A percentile compares a stretch with the other conserved stretches of the same genome.
Conservation (phyloP, 2,797 vertebrate species). For the Gephyroberyx darwinii region DNA sequence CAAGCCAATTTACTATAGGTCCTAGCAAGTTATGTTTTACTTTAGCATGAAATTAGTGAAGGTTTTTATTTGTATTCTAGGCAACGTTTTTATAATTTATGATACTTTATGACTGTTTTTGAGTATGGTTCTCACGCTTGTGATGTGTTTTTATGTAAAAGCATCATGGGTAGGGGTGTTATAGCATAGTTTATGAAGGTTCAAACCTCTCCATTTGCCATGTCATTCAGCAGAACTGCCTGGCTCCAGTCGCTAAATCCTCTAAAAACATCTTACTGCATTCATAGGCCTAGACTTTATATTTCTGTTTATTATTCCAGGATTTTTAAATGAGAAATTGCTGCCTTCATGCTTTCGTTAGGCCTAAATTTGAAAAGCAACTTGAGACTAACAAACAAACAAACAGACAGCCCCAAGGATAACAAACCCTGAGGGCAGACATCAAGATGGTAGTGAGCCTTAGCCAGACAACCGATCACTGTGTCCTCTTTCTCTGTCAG, state of each 20-base stretch:
- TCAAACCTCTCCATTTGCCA: slow-evolving; percentile 60
- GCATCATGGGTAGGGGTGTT: slow-evolving; percentile 37
- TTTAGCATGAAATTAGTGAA: neutral
- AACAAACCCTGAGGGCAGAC: slow-evolving; percentile 69
- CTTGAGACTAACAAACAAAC: slow-evolving; percentile 78
- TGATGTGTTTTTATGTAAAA: slow-evolving; percentile 42
- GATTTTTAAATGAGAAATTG: slow-evolving; percentile 74
- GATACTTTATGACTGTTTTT: slow-evolving; percentile 12
- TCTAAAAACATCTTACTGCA: slow-evolving; percentile 72
- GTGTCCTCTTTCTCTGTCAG: slow-evolving; percentile 47
- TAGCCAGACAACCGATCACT: slow-evolving; percentile 49
- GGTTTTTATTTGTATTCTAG: neutral
- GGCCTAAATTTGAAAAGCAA: slow-evolving; percentile 60
- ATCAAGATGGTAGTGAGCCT: slow-evolving; percentile 48
- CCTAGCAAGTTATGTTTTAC: neutral
- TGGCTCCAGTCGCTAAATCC: slow-evolving; percentile 75
- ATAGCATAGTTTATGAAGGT: slow-evolving; percentile 47
- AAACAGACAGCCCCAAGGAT: slow-evolving; percentile 71
- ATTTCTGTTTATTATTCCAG: slow-evolving; percentile 77
- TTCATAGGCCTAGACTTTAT: slow-evolving; percentile 61
- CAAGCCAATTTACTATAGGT: neutral
- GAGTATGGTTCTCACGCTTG: slow-evolving; percentile 63
- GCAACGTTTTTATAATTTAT: slow-evolving; percentile 7
- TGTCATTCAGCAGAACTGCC: slow-evolving; percentile 65
- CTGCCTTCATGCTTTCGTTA: slow-evolving; percentile 59